These are phyloP conservation scores for Oophaga pumilio DNA, from an alignment of 2,113 vertebrate species.

Conservation along the genomic window DNA sequence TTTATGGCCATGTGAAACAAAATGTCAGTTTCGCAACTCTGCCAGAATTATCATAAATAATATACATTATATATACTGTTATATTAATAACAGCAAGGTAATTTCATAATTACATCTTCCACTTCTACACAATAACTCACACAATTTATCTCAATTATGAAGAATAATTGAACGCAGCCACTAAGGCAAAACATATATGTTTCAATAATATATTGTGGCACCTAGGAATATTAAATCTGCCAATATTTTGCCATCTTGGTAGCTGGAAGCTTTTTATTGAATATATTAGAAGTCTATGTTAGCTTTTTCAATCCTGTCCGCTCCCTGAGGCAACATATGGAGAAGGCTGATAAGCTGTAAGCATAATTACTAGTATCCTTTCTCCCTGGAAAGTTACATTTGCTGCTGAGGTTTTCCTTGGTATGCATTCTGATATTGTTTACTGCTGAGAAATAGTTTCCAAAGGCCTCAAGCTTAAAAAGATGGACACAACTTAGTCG, in stretches of 20 bases:
- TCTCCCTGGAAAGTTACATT: conserved; percentile 53
- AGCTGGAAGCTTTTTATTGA: conserved; percentile 18
- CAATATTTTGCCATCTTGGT: conserved; percentile 14
- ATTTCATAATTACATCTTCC: not conserved
- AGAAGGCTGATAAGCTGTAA: conserved; percentile 58
- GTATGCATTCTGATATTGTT: conserved; percentile 53
- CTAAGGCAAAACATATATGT: conserved; percentile 38
- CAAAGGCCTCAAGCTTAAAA: conserved; percentile 50
- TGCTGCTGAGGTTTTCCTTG: conserved; percentile 44
- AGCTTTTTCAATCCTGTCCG: conserved; percentile 56
- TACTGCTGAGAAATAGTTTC: conserved; percentile 47
- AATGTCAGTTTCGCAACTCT: not conserved
- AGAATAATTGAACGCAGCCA: not conserved
- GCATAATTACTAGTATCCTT: not conserved
- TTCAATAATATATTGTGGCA: accelerated
- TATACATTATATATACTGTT: not conserved
- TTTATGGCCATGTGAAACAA: not conserved
- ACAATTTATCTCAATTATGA: not conserved
- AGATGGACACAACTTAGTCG: conserved; percentile 51
- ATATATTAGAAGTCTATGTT: conserved; percentile 48
- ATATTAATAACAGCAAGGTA: not conserved
- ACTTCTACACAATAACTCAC: not conserved
- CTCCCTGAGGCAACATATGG: not conserved
- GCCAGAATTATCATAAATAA: not conserved
- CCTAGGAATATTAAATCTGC: not conserved